Percentiles rank a stretch among this genome's conserved stretches.
These are phyloP conservation scores for Noctua fimbriata DNA, from an alignment of 2,888 invertebrate species.

Conservation along the genomic window DNA sequence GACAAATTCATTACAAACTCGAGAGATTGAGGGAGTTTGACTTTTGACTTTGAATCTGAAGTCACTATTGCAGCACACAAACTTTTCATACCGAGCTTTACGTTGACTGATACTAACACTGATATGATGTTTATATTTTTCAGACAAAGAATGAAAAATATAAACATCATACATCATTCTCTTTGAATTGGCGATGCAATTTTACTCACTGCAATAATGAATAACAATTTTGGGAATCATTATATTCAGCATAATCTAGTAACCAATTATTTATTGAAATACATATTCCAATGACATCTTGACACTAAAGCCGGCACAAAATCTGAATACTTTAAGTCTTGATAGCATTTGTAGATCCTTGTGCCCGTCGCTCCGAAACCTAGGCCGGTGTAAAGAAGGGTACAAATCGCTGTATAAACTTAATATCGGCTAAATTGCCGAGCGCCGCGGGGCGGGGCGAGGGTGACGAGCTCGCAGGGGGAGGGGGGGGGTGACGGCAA, in stretches of 20 bases:
- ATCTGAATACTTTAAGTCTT: background rate
- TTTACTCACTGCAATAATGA: background rate
- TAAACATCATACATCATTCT: too few species aligned
- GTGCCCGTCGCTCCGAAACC: constrained; percentile 62
- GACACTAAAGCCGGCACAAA: background rate
- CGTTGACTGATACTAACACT: background rate
- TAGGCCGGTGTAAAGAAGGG: constrained; percentile 85
- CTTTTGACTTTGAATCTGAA: background rate
- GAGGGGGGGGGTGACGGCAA: constrained; percentile 72
- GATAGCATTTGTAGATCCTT: constrained; percentile 23
- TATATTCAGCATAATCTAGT: background rate
- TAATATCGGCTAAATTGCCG: constrained; percentile 88
- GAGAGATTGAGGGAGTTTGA: background rate
- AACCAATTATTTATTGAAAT: background rate
- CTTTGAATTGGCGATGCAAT: background rate
- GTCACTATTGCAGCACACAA: background rate
- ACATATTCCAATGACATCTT: background rate
- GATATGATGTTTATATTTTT: background rate
- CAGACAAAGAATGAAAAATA: too few species aligned
- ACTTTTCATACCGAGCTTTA: background rate
- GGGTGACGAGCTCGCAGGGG: constrained; percentile 53
- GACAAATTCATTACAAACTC: background rate
- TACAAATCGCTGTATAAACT: constrained; percentile 89
- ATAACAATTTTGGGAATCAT: background rate
- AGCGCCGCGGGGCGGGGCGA: constrained; percentile 73